These are phyloP conservation scores for Cossypha dichroa DNA, from an alignment of 2,797 vertebrate species.

Conservation along the genomic window DNA sequence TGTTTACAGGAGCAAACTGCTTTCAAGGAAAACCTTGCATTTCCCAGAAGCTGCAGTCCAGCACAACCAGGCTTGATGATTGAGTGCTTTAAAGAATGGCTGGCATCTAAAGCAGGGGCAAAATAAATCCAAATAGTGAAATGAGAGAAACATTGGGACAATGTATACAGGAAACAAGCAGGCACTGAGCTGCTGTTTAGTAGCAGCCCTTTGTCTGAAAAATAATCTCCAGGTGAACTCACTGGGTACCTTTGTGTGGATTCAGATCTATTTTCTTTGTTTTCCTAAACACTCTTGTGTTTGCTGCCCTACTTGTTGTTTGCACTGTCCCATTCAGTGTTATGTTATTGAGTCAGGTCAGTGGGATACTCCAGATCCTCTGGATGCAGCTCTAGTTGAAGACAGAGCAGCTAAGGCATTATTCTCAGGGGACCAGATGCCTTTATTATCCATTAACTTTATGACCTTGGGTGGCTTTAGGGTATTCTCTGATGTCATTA, in stretches of 20 bases:
- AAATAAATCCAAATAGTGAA: neutral
- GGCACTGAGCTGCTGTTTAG: neutral
- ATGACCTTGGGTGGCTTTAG: conserved; percentile 26
- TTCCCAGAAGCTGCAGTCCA: neutral
- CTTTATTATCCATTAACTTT: conserved; percentile 60
- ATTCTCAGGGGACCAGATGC: neutral
- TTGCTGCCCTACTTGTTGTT: neutral
- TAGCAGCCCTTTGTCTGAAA: neutral
- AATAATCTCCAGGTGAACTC: neutral
- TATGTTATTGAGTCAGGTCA: neutral
- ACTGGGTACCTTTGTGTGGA: neutral
- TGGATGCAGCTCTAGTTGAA: neutral
- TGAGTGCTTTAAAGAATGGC: neutral
- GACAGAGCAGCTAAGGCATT: neutral
- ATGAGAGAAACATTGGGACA: neutral
- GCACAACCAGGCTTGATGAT: neutral
- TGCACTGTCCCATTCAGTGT: neutral
- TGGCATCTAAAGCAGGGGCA: neutral
- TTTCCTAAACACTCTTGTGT: neutral
- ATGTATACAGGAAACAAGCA: neutral
- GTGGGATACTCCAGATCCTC: neutral
- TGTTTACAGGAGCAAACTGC: neutral
- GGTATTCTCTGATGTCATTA: neutral
- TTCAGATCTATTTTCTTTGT: neutral
- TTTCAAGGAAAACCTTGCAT: neutral